Base-by-base conservation (phyloP, 2,797 vertebrate genomes). In the Pseudocheirus occidentalis region DNA sequence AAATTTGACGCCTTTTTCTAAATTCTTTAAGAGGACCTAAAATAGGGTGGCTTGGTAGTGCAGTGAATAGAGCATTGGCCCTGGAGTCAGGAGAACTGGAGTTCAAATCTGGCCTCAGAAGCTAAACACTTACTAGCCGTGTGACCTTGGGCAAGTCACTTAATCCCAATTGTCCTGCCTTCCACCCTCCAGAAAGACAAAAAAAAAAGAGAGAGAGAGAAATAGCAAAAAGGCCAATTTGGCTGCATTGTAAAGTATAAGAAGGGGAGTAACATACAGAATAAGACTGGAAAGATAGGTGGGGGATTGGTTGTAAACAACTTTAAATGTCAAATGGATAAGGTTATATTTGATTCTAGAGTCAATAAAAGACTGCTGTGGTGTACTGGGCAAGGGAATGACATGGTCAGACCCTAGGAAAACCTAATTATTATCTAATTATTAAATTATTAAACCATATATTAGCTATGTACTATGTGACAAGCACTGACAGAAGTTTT, bases 1-100 rank as follows among this genome's bases (percentile, higher is more conserved):
- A 46, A 97, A 97, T 98, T 97, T 95, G 93, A 95, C 96, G 94
- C 91, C 94, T 90, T 95, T 97, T 97, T 94, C 57, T 96, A 95
- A 97, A 94, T 93, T 73, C 96, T 96, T 93, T 91, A 53, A 66
- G 90, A 94, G 73, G 95, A 94, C 95, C 55, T 96, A 96, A 97
- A 97, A 97, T 95, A 97, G 53, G 1, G 53, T 54, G 53, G 9
- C 53, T 54, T 54, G 53, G 53, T 53, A 9, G 53, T 54, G 53
- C 10, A 54, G 53, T 54, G 53, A 54, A 54, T 54, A 54, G 53
- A 54, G 53, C 53, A 54, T 11, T 53, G 53, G 53, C 53, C 53
- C 53, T 53, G 53, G 53, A 54, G 53, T 11, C 10, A 54, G 53
- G 53, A 54, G 53, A 11, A 54, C 53, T 11, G 11, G 53, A 54